These are phyloP conservation scores for Himantopus leucocephalus DNA, from an alignment of 2,113 vertebrate species.

Conservation along the genomic window DNA sequence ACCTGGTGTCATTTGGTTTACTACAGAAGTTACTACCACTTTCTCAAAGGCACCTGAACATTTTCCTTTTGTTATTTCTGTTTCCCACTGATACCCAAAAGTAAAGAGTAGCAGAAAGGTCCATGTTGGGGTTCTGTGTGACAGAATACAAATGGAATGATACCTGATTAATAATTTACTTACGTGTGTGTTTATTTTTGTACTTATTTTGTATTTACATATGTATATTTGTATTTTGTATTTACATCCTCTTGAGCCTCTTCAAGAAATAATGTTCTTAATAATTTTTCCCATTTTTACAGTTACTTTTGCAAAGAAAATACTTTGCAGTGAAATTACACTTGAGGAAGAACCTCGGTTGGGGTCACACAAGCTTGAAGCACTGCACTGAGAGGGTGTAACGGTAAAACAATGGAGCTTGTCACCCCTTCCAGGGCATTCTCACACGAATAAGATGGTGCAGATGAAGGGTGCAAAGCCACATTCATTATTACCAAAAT, in stretches of 20 bases:
- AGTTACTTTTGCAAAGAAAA: slow-evolving; percentile 1
- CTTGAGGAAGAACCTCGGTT: background rate
- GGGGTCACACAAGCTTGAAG: background rate
- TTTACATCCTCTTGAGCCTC: background rate
- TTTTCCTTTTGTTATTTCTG: background rate
- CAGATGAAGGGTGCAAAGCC: background rate
- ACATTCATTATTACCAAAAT: background rate
- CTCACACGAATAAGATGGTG: background rate
- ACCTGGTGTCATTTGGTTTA: background rate
- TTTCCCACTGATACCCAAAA: background rate
- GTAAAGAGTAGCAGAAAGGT: background rate
- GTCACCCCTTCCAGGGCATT: background rate
- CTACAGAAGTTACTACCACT: background rate
- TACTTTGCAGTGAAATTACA: background rate
- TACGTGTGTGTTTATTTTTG: background rate
- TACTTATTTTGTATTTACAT: too few species aligned
- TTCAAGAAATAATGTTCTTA: background rate
- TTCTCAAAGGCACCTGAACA: background rate
- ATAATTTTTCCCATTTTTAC: background rate
- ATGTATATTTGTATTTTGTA: too few species aligned
- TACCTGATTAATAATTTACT: background rate
- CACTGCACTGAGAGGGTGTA: background rate
- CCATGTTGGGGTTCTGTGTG: background rate
- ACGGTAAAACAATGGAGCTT: background rate
- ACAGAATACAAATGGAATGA: background rate